Evolutionary conservation across 2,888 invertebrate species (phyloP).

Genomic region (Volucella inanis): DNA sequence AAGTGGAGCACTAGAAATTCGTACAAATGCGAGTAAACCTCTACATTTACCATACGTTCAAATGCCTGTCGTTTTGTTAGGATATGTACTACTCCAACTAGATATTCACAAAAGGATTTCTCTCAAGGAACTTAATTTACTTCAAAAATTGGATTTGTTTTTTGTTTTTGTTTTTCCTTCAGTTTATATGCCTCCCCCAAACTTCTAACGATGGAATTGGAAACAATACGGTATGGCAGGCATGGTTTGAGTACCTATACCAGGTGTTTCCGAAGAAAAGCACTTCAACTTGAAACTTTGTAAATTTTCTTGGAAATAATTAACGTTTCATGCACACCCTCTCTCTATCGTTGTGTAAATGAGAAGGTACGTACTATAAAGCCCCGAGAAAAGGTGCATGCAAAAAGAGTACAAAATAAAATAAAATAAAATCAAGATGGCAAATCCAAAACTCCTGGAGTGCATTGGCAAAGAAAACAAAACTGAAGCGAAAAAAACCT

Average conservation of each 20-base stretch:
- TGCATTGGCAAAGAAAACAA: conserved; percentile 41
- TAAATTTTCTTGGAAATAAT: conserved; percentile 71
- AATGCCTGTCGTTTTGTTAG: neutral
- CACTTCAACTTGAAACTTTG: conserved; percentile 70
- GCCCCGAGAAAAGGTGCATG: neutral
- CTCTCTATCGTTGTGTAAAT: conserved; percentile 28
- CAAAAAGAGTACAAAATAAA: conserved; percentile 1
- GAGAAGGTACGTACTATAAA: neutral
- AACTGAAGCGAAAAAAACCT: conserved; percentile 34
- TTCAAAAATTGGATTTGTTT: conserved; percentile 28
- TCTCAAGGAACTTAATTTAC: conserved; percentile 40
- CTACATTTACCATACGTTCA: neutral
- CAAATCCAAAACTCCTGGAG: conserved; percentile 23
- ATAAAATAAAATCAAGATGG: neutral
- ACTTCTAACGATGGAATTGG: neutral
- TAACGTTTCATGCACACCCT: conserved; percentile 54
- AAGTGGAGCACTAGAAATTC: neutral
- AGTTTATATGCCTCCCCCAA: conserved; percentile 16
- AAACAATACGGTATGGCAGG: conserved; percentile 18
- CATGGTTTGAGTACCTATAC: conserved; percentile 1
- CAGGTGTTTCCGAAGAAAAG: conserved; percentile 58
- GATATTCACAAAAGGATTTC: conserved; percentile 14
- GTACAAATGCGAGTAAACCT: too few relatives aligned
- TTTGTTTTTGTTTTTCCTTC: neutral
- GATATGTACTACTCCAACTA: neutral